A percentile compares a stretch with the other conserved stretches of the same genome.
phyloP scores from a whole-genome alignment of 2,797 vertebrate genomes.

The Nyctalus aviator region DNA sequence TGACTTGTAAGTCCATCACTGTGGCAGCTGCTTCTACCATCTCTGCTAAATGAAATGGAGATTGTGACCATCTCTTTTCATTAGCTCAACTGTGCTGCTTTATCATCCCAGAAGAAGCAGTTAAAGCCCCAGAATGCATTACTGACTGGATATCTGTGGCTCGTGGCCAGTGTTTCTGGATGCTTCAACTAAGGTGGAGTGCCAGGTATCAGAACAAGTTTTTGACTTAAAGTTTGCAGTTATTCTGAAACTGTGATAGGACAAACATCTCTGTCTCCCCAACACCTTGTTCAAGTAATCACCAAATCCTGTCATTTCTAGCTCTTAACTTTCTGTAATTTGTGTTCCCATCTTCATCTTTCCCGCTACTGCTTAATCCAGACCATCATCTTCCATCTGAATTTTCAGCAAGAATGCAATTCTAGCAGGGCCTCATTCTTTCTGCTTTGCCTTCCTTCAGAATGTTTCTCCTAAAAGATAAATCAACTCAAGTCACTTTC shows the following conservation, averaged over 20 bases:
- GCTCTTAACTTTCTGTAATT: background rate
- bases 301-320: background rate
- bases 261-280: background rate
- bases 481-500: background rate
- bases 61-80: conserved; percentile 55
- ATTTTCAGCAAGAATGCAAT: background rate
- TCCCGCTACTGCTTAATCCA: background rate
- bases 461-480: background rate
- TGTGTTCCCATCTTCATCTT: background rate
- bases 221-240: background rate
- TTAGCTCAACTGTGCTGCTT: background rate
- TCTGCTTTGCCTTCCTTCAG: background rate
- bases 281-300: background rate
- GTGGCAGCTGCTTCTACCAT: background rate
- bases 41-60: conserved; percentile 51
- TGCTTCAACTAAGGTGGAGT: background rate
- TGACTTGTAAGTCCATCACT: background rate
- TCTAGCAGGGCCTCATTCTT: background rate
- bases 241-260: background rate
- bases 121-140: background rate
- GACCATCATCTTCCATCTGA: background rate
- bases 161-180: background rate
- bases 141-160: background rate
- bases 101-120: background rate
- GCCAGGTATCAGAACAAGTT: background rate